Evolutionary conservation across 2,113 vertebrate genomes (phyloP).

Genomic region (Halcyon senegalensis): DNA sequence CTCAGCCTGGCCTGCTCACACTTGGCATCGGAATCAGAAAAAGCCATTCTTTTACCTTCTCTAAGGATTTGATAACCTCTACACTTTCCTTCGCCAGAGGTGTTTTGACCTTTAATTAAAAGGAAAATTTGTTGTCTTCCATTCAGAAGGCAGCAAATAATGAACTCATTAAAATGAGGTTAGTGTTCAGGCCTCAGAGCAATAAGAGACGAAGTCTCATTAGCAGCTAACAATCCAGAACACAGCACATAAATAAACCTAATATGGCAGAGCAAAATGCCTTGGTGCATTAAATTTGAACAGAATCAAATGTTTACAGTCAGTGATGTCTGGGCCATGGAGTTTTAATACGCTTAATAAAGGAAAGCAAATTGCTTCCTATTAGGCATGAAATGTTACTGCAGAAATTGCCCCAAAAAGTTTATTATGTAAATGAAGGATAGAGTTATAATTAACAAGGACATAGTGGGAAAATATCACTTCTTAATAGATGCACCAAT

Average conservation of each 20-base stretch:
- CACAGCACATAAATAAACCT: slow-evolving; percentile 83
- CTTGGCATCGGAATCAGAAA: slow-evolving; percentile 57
- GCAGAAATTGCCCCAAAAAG: slow-evolving; percentile 72
- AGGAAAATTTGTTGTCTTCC: slow-evolving; percentile 88
- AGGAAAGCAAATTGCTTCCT: slow-evolving; percentile 82
- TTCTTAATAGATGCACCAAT: slow-evolving; percentile 70
- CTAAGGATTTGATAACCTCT: slow-evolving; percentile 76
- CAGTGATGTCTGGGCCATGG: slow-evolving; percentile 77
- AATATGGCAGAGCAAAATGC: slow-evolving; percentile 79
- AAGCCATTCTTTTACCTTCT: slow-evolving; percentile 52
- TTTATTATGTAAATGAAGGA: slow-evolving; percentile 75
- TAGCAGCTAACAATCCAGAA: slow-evolving; percentile 84
- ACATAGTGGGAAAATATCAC: slow-evolving; percentile 70
- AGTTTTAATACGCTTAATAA: slow-evolving; percentile 84
- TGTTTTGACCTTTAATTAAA: slow-evolving; percentile 88
- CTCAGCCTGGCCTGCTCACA: not conserved
- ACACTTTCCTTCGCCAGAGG: slow-evolving; percentile 73
- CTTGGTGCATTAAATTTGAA: slow-evolving; percentile 82
- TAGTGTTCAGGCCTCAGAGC: slow-evolving; percentile 82
- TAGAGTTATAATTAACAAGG: slow-evolving; percentile 72
- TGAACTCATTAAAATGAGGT: slow-evolving; percentile 95
- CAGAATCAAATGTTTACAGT: slow-evolving; percentile 82
- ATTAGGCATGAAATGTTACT: slow-evolving; percentile 78
- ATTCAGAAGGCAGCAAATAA: slow-evolving; percentile 93
- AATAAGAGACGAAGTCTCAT: slow-evolving; percentile 80